phyloP scores from a whole-genome alignment of 2,113 vertebrate genomes.

The Sarotherodon lohbergeri region DNA sequence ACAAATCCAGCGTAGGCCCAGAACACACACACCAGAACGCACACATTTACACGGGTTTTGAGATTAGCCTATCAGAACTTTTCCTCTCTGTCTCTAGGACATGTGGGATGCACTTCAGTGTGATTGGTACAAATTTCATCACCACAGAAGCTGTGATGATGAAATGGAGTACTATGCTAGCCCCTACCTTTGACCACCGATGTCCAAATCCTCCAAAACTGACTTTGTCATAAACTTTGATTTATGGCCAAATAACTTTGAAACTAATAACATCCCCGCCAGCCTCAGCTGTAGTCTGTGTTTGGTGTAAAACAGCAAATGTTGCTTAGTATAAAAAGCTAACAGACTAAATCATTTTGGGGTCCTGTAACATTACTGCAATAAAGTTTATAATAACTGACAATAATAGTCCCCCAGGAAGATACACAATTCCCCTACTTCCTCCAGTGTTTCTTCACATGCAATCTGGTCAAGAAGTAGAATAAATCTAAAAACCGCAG shows the following conservation, averaged over 20 bases:
- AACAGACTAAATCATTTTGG: not conserved
- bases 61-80: not conserved
- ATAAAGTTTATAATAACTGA: not conserved
- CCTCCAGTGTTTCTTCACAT: not conserved
- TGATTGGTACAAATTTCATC: not conserved
- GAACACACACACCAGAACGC: not conserved
- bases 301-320: not conserved
- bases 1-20: slow-evolving; percentile 27
- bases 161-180: not conserved
- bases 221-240: not conserved
- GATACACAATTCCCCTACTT: not conserved
- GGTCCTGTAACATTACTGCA: not conserved
- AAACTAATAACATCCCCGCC: not conserved
- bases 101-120: not conserved
- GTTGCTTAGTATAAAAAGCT: not conserved
- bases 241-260: not conserved
- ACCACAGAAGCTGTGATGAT: not conserved
- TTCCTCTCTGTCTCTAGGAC: not conserved
- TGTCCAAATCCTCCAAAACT: not conserved
- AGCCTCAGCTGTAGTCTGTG: not conserved
- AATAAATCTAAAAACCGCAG: not conserved
- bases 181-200: not conserved
- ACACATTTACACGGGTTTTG: not conserved
- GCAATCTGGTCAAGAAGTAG: not conserved
- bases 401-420: not conserved